Base-by-base conservation (phyloP, 2,797 vertebrate genomes). In the Cynopterus sphinx region DNA sequence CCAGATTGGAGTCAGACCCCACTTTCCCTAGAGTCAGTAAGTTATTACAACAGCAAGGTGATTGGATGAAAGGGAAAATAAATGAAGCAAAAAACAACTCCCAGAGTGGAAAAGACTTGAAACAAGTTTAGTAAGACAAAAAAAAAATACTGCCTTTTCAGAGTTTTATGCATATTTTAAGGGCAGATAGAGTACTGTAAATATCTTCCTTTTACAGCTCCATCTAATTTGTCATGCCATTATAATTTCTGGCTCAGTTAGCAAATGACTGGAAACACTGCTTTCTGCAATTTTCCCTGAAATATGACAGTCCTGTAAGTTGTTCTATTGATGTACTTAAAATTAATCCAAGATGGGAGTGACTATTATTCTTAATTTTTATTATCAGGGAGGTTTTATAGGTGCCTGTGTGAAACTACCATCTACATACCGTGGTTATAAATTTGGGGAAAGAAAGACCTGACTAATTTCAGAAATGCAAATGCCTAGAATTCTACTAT, bases 201-300 rank as follows among this genome's bases (percentile, higher is more conserved):
- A 12, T 49, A 68, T 59, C 22, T 49, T 63, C 53, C 22, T 77
- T 88, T 87, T 74, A 65, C n/a, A 82, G 31, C 36, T 88, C 74
- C 43, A 43, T 49, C 83, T 92, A 51, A 95, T 92, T 86, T 95
- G 94, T 63, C 17, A 81, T 68, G 78, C 19, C 75, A 28, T 94
- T 94, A 51, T 74, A 83, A 91, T 75, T 85, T 78, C 89, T 87
- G 67, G 70, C 75, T 93, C 63, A 83, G 65, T 75, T 91, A 89
- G 51, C 61, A 93, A 94, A 79, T 57, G 75, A 73, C 70, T 85
- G 6, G 31, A 91, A 96, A 91, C 28, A 83, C 12, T 61, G 22
- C 17, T 78, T 94, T 95, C 87, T 96, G 51, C 17, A 89, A 75
- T 92, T 71, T 79, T 86, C n/a, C n/a, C 78, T 87, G 86, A 53